A percentile compares a stretch with the other conserved stretches of the same genome.
Conservation (phyloP, 2,113 vertebrate species). For the Festucalex cinctus region DNA sequence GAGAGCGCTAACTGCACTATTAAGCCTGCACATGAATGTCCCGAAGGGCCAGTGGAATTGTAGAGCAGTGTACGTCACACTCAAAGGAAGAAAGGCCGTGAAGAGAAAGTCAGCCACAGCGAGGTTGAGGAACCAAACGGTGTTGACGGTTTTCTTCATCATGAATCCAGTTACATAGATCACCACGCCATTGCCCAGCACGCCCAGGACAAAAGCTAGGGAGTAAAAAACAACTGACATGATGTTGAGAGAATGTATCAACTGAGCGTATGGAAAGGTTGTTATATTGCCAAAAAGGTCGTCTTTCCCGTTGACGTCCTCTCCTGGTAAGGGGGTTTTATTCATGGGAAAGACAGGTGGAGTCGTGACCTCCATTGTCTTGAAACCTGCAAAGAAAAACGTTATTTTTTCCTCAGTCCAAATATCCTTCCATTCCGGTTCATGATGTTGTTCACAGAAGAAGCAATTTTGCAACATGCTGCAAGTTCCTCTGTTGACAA, state of each 20-base stretch:
- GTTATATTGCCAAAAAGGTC: not conserved
- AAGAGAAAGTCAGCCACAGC: constrained; percentile 83
- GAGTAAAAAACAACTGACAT: constrained; percentile 70
- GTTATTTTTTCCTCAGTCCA: not conserved
- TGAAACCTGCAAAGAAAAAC: constrained; percentile 8
- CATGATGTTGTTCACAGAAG: not conserved
- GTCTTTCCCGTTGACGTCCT: not conserved
- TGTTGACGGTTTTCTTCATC: constrained; percentile 82
- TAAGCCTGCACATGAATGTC: constrained; percentile 76
- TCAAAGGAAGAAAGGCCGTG: constrained; percentile 74
- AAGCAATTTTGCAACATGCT: not conserved
- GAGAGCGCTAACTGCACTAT: constrained; percentile 68
- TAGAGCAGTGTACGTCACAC: constrained; percentile 69
- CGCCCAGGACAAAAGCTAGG: constrained; percentile 77
- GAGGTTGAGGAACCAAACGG: constrained; percentile 79
- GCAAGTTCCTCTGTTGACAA: constrained; percentile 5
- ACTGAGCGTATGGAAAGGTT: constrained; percentile 47
- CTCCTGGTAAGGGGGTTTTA: not conserved
- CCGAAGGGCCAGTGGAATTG: constrained; percentile 81
- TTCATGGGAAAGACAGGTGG: not conserved
- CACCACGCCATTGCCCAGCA: constrained; percentile 81
- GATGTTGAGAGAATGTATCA: constrained; percentile 57
- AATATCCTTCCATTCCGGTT: not conserved
- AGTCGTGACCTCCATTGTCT: not conserved
- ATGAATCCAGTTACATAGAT: constrained; percentile 84